Base-by-base conservation (phyloP, 2,888 invertebrate species). In the Dynastes maya region DNA sequence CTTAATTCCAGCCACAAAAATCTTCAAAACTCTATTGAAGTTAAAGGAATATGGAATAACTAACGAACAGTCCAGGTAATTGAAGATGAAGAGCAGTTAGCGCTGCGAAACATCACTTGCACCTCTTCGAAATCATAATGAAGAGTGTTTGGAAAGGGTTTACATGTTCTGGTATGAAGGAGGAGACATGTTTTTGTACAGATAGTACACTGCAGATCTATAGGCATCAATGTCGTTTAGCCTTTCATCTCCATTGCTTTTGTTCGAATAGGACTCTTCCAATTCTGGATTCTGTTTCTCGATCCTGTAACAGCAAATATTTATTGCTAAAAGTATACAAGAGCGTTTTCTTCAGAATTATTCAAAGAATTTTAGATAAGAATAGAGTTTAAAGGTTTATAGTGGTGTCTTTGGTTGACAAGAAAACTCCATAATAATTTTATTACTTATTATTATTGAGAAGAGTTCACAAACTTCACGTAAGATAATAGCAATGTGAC, bases 231-330 rank as follows among this genome's bases (percentile, higher is more conserved):
- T 13, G 13, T 74, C 72, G 4, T 74, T 58, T 32, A 16, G 72
- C 29, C 61, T 63, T 16, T 61, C 61, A 1, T 74, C 72, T 2
- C 27, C 72, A 22, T 40, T 61, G n/a, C 45, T 40, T 49, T 63
- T 74, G 49, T 74, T 74, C n/a, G 61, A 61, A 27, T 74, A 74
- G 13, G 72, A 45, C 63, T 74, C 72, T 61, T 74, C 72, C 45
- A 74, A 29, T 63, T 74, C 72, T 8, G 45, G 45, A 29, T 58
- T 74, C 22, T 61, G 72, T 29, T 74, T 74, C 4, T 61, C 72
- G 45, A 45, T 74, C 22, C 72, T 74, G 49, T n/a, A 74, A 74
- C 27, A 4, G 5, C 13, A 6, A 65, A 37, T 29, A 9, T 32
- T 11, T 32, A 64, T 64, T 64, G 2, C 9, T 6, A 37, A 6